These are phyloP conservation scores for Haliaeetus leucogaster DNA, from an alignment of 2,113 vertebrate species.

Conservation along the genomic window DNA sequence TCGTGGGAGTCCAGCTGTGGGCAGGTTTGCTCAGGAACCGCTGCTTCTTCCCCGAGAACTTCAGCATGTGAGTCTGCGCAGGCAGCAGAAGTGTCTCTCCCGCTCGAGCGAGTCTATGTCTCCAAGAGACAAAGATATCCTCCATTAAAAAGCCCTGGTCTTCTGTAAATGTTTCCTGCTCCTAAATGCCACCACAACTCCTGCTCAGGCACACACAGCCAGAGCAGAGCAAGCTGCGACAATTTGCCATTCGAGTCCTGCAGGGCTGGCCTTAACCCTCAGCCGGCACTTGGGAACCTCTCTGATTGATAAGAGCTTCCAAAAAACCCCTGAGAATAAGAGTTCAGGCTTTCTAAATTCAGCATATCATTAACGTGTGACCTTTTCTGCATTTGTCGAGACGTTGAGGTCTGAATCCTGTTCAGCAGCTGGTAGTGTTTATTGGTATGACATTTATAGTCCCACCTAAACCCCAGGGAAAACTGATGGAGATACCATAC, in stretches of 20 bases:
- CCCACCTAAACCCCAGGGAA: background rate
- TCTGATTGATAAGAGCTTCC: background rate
- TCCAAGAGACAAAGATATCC: background rate
- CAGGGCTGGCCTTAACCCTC: background rate
- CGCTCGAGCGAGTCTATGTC: background rate
- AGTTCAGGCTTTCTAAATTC: background rate
- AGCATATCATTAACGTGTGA: background rate
- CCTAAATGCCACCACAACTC: background rate
- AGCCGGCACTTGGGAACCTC: background rate
- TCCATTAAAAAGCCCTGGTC: background rate
- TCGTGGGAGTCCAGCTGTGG: slow-evolving; percentile 86
- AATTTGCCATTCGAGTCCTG: background rate
- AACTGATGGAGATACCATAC: background rate
- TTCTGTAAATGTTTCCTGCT: background rate
- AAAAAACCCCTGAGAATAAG: background rate
- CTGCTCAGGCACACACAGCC: rapidly evolving
- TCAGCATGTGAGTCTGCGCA: slow-evolving; percentile 87
- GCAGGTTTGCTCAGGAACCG: slow-evolving; percentile 87
- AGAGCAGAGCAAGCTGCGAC: background rate
- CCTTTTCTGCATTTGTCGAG: background rate
- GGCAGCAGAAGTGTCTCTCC: background rate
- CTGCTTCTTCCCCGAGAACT: slow-evolving; percentile 90
- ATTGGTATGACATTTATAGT: background rate
- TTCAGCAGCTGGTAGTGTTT: background rate
- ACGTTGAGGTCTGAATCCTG: rapidly evolving